Base-by-base conservation (phyloP, 2,797 vertebrate species). In the Rhinella marina region DNA sequence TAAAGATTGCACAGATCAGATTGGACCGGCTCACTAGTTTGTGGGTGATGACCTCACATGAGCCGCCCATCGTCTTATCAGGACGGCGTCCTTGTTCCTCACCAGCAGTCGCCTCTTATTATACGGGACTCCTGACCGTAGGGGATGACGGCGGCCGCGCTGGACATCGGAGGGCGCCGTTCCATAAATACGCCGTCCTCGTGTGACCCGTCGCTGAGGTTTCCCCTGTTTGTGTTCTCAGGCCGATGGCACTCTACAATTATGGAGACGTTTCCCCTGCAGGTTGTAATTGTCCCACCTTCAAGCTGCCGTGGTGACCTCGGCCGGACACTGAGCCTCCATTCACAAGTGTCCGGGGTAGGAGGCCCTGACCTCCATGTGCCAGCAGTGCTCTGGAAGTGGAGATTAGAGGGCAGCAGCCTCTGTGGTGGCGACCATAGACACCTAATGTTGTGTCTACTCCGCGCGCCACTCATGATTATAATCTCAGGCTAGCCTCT, bases 221-320 rank as follows among this genome's bases (percentile, higher is more conserved):
- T 89, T 57, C 68, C 84, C 89, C 23, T 80, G 12, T 85, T 93
- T 92, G 91, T 90, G 64, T 92, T 94, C 68, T 90, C 89, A 91
- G 50, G 64, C 48, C 89, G 72, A 87, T 84, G 90, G 86, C 88
- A 91, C 91, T 41, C 52, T 91, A 88, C 89, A 91, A 12, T 93
- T 93, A 91, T 81, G 62, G 87, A 89, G 91, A 86, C 21, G 17
- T 59, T 59, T 41, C 72, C 0, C 79, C 64, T 84, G 84, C 82
- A 81, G 86, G 16, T 89, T 91, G 90, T 90, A 90, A 89, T 89
- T 78, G 27, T 90, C 81, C 81, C 88, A 87, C 90, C 80, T 84
- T 90, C 86, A 90, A 79, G 19, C 3, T 16, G 7, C 59, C 32
- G 27, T 79, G 10, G 21, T 48, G 23, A 59, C 29, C 72, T n/a